Evolutionary conservation across 2,797 vertebrate genomes (phyloP), one percentile per base, ranked within the genome.

Genomic region (Hydrolagus colliei): DNA sequence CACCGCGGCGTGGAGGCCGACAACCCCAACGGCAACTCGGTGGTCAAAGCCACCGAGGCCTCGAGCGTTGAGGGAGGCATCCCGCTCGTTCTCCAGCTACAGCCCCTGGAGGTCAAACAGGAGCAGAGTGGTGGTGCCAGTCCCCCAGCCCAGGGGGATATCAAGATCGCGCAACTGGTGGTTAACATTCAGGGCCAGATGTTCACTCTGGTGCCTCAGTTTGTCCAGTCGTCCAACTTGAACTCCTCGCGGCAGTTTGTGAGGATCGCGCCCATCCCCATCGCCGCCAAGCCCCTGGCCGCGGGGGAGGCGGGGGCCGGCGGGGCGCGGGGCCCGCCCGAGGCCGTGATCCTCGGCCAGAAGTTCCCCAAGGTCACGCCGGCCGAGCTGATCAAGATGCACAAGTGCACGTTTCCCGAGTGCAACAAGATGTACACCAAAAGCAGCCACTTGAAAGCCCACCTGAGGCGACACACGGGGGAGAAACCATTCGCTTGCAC

Each of bases 371-470:
- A 98, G 92, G 98, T 94, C 87, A 93, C 96, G 0, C 95, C 97
- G 4, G 95, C 97, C 12, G 97, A 99, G 93, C 96, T 99, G 85
- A 96, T 99, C 90, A 98, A 98, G 95, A 98, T 98, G 97, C 97
- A 99, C 91, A 97, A 97, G 92, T 99, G 97, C 90, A 95, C 95
- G 92, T 97, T 97, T 88, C 95, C 96, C 0, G 96, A 97, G 87
- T 99, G 97, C 91, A 95, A 93, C 91, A 99, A 98, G 94, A 98
- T 97, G 97, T 98, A 98, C 93, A 98, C 97, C 12, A 98, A 99
- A 91, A 99, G 97, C 93, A 99, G 97, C 91, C 97, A 99, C 88
- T 94, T 99, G 88, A 99, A 99, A 92, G 97, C 97, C 62, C 97
- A 99, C 89, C 94, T 98, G 90, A 94, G 97, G 90, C 94, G 98